Percentiles rank a stretch among this genome's conserved stretches.
Evolutionary conservation across 2,113 vertebrate species (phyloP).

Genomic region (Antechinus stuartii): DNA sequence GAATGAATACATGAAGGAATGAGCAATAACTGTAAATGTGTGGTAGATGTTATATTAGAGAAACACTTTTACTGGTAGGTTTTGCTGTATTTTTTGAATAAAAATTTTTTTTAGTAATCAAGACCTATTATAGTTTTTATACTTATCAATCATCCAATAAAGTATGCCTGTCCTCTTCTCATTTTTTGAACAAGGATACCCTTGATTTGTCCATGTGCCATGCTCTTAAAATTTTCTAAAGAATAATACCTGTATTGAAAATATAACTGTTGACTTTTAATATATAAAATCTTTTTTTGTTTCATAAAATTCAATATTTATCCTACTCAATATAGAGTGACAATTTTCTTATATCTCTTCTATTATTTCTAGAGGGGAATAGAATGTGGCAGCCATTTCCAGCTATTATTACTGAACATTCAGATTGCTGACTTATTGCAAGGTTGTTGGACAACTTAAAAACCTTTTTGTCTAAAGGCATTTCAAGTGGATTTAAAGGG

Average conservation of each 20-base stretch:
- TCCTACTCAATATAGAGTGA: background rate
- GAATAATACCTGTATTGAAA: background rate
- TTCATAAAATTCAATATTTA: background rate
- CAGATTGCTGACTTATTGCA: constrained; percentile 43
- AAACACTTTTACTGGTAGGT: background rate
- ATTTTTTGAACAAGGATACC: background rate
- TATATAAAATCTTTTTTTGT: background rate
- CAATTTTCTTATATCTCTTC: background rate
- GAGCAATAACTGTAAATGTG: background rate
- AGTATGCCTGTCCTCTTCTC: background rate
- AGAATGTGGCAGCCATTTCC: background rate
- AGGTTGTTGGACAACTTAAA: constrained; percentile 31
- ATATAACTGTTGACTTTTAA: background rate
- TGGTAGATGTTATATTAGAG: background rate
- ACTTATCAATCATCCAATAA: background rate
- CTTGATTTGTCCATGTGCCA: background rate
- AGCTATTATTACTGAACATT: background rate
- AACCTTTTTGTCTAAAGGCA: constrained; percentile 5
- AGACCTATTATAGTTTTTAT: background rate
- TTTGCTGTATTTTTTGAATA: background rate
- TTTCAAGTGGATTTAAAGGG: constrained; percentile 29
- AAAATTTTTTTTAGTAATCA: background rate
- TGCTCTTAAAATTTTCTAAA: background rate
- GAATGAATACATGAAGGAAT: background rate
- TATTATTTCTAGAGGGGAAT: background rate